Evolutionary conservation across 92 coral and sea anemone genomes (phyloP), one percentile per base, ranked within the genome.

Genomic region (Epizoanthus fatuus): DNA sequence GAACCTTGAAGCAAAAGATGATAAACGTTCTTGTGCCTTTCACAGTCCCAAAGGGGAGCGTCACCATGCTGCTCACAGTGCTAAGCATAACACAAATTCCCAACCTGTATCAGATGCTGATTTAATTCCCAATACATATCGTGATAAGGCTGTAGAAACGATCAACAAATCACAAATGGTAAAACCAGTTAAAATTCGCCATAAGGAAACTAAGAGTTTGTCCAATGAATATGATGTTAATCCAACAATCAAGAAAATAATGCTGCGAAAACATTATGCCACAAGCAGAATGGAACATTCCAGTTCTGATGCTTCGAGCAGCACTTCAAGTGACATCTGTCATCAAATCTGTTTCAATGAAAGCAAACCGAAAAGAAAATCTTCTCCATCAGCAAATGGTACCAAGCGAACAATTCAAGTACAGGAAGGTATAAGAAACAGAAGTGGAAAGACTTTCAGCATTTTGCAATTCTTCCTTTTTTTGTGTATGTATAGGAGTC

Each of bases 1-100:
- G 99, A 83, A 86, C 47, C 85, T 96, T 58, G 92, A 87, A 1
- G 3, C 56, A 35, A 84, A 83, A 69, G 19, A 13, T 20, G 69
- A 69, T 7, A 49, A 7, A 0, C n/a, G 37, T 2, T 55, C 45
- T 62, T 69, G 8, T 78, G 16, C 47, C 16, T 12, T 8, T 17
- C 54, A 20, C 4, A 47, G 39, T 17, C 2, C 64, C 20, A 39
- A 22, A 15, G 4, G 40, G 45, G 22, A 16, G 17, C 37, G 72
- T 11, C 59, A 25, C 58, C 47, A 40, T 16, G 44, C 16, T 63
- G 14, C 3, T 39, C 22, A 3, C 29, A 55, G 63, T 35, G 13
- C 79, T 82, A 22, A 13, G 3, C 29, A 0, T 19, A 35, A 69
- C 20, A 29, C 11, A 45, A 39, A 57, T 51, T 17, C 6, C 68